phyloP scores from a whole-genome alignment of 2,888 invertebrate genomes.

The Gerris lacustris region DNA sequence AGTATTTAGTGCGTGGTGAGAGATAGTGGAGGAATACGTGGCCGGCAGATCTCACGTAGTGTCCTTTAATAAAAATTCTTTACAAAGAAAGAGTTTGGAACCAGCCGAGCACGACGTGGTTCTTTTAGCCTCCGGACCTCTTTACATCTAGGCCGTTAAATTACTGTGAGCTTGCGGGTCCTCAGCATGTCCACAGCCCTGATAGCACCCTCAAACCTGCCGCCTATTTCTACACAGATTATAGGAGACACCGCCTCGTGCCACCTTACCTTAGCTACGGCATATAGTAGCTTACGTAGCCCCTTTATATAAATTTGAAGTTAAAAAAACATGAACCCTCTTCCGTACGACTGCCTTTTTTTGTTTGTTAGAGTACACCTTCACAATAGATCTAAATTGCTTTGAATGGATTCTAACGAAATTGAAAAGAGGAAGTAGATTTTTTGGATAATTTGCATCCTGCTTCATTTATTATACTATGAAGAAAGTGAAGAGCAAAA shows the following conservation, averaged over 20 bases:
- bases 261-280: background rate
- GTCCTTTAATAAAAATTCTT: slow-evolving; percentile 3
- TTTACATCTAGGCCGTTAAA: background rate
- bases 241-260: background rate
- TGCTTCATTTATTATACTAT: too few species aligned
- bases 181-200: background rate
- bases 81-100: background rate
- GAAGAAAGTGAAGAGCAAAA: too few species aligned
- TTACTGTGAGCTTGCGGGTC: background rate
- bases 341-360: too few species aligned
- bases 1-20: slow-evolving; percentile 1
- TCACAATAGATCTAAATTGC: too few species aligned
- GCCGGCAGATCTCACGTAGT: background rate
- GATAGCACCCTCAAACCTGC: background rate
- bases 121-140: background rate
- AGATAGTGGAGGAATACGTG: background rate
- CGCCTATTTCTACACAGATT: background rate
- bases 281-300: too few species aligned
- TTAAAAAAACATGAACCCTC: too few species aligned
- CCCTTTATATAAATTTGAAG: too few species aligned
- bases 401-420: too few species aligned
- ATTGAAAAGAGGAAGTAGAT: too few species aligned
- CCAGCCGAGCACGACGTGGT: background rate
- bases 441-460: too few species aligned
- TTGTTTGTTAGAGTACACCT: too few species aligned